Evolutionary conservation across 1,140 invertebrate genomes (phyloP), one percentile per base, ranked within the genome.

Genomic region (Pemphigus obesinymphae): DNA sequence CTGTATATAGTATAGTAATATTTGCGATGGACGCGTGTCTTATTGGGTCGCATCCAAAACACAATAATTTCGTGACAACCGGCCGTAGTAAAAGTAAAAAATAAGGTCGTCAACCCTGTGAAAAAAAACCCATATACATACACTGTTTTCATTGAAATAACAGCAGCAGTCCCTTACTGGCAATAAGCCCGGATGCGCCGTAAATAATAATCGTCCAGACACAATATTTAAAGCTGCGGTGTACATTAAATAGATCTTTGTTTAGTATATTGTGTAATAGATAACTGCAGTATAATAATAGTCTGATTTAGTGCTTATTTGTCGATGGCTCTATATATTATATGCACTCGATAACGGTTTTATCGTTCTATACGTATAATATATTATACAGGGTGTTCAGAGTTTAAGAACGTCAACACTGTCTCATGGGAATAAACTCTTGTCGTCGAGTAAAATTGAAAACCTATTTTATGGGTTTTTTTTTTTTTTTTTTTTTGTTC

Each of bases 151-250:
- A 43, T 68, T 43, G 66, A 43, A 43, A 68, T 37, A 68, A 68
- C 66, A 23, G 37, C 37, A n/a, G n/a, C 10, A 40, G 34, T 43
- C 37, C 37, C 37, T 68, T 15, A 15, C 37, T 70, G 68, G 68
- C 68, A 45, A 17, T 70, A 17, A 17, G 37, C 68, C 68, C 68
- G 68, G 40, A 70, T 29, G 40, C 40, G 7, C 68, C 13, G 23
- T 70, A 70, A 70, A 70, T 45, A 45, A 45, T 70, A 70, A 29
- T 45, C 23, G 68, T 70, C 68, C 68, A 70, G 68, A 70, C 68
- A 20, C 68, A 45, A 70, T 70, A 29, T 70, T 70, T 45, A 29
- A 45, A 45, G 37, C 15, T 70, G 68, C 13, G 23, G 23, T 17
- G 15, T 29, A 20, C 40, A 29, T 70, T 70, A 29, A 70, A 23